These are phyloP conservation scores for Melanotaenia maccullochi DNA, from an alignment of 2,797 vertebrate genomes.

Conservation along the genomic window DNA sequence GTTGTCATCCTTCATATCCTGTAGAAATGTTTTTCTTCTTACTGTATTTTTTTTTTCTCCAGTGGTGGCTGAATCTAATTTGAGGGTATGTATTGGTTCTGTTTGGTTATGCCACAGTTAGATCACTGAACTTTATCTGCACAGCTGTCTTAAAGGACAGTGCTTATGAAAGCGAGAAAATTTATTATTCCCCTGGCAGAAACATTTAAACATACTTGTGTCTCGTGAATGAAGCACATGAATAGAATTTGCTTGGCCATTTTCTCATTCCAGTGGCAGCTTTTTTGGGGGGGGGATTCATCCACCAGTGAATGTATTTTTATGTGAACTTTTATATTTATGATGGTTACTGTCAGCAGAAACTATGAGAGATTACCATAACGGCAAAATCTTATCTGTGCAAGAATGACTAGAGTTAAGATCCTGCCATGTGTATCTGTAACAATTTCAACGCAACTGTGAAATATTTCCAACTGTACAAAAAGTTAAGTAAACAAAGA, in stretches of 20 bases:
- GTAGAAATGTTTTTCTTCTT: constrained; percentile 3
- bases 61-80: constrained; percentile 1
- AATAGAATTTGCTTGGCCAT: constrained; percentile 1
- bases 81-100: constrained; percentile 15
- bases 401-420: constrained; percentile 14
- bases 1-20: constrained; percentile 15
- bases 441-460: constrained; percentile 1
- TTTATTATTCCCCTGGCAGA: neutral
- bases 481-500: constrained; percentile 20
- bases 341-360: constrained; percentile 32
- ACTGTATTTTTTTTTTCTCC: neutral
- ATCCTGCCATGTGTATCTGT: neutral
- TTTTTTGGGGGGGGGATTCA: constrained; percentile 44
- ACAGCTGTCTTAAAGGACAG: neutral
- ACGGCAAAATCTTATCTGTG: constrained; percentile 19
- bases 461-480: constrained; percentile 27
- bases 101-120: constrained; percentile 9
- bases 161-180: neutral
- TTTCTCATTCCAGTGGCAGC: constrained; percentile 62
- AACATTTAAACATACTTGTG: neutral
- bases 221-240: neutral
- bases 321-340: constrained; percentile 61
- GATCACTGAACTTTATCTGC: constrained; percentile 10
- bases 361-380: constrained; percentile 41
- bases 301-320: constrained; percentile 69